Percentiles rank a stretch among this genome's conserved stretches.
phyloP scores from a whole-genome alignment of 2,888 invertebrate genomes.

The Theodoxus fluviatilis region DNA sequence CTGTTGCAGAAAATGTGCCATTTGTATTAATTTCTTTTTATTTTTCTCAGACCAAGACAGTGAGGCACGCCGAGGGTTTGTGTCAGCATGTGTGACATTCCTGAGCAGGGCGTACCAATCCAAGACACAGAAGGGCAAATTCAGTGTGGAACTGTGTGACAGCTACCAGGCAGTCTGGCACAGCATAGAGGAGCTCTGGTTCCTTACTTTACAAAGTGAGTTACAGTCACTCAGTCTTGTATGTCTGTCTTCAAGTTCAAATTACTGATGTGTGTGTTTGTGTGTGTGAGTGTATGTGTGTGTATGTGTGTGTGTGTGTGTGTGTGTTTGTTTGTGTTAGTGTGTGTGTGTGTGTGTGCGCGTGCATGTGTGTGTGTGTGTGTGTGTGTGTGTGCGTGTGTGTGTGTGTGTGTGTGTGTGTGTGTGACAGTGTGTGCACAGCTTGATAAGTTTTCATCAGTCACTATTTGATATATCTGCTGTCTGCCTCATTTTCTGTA shows the following conservation, averaged over 20 bases:
- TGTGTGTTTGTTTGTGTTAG: constrained; percentile 7
- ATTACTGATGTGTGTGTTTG: not conserved
- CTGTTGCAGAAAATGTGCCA: no score
- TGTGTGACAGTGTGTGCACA: not conserved
- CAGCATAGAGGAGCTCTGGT: constrained; percentile 47
- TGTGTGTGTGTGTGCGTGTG: constrained; percentile 8
- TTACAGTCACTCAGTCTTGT: not conserved
- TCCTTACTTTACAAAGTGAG: constrained; percentile 47
- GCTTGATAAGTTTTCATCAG: no score
- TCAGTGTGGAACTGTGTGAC: constrained; percentile 36
- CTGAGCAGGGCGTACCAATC: constrained; percentile 26
- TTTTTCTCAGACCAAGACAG: constrained; percentile 15
- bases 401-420: not conserved
- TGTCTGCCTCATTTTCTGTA: no score
- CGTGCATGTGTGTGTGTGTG: constrained; percentile 24
- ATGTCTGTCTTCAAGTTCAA: not conserved
- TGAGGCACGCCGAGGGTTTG: constrained; percentile 25
- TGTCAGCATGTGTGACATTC: constrained; percentile 23
- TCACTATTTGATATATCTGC: no score
- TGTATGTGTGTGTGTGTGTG: not conserved
- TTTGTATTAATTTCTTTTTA: no score
- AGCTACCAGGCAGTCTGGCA: constrained; percentile 40
- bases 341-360: constrained; percentile 12
- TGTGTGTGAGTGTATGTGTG: constrained; percentile 12
- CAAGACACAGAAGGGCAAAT: no score